Base-by-base conservation (phyloP, 2,113 vertebrate species). In the Eira barbara region DNA sequence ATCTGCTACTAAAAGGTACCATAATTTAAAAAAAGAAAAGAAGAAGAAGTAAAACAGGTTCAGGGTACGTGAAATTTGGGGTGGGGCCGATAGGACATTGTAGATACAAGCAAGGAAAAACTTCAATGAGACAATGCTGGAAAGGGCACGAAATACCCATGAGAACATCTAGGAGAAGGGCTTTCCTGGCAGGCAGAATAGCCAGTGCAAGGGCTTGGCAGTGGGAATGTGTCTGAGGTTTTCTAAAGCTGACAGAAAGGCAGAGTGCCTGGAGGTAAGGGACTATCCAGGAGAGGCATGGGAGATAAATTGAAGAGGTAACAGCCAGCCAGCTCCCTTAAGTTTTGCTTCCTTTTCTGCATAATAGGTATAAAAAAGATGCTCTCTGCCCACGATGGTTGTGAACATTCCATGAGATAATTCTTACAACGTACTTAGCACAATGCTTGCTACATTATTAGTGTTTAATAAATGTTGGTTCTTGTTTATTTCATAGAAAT, bases 391-490 rank as follows among this genome's bases (percentile, higher is more conserved):
- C 57, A 34, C 7, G 6, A 45, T 36, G 3, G 34, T 9, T 74
- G 36, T 47, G 67, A 80, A 57, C 74, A 87, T 42, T 91, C 14
- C 39, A 47, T 1, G 13, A 74, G 7, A 74, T 57, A 79, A 86
- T 86, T 92, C 45, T 88, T 42, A 65, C 11, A 92, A 73, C 45
- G 7, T 10, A 67, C n/a, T 57, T 81, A 94, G 18, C 20, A 52
- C 25, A 34, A 63, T 31, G 25, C 3, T 29, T 93, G 5, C 27
- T 9, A 74, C 1, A 9, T 25, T 81, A 17, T 63, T 81, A 91
- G 31, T 92, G 42, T 34, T 94, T 78, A 95, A 74, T 36, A 82
- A 90, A 78, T 88, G 39, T 45, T 71, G 7, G 14, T 39, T 55
- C 1, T 42, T 88, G 1, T 39, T 61, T 74, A 87, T 84, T 73